A percentile compares a stretch with the other conserved stretches of the same genome.
These are phyloP conservation scores for Telmatherina bonti DNA, from an alignment of 2,797 vertebrate genomes.

Conservation along the genomic window DNA sequence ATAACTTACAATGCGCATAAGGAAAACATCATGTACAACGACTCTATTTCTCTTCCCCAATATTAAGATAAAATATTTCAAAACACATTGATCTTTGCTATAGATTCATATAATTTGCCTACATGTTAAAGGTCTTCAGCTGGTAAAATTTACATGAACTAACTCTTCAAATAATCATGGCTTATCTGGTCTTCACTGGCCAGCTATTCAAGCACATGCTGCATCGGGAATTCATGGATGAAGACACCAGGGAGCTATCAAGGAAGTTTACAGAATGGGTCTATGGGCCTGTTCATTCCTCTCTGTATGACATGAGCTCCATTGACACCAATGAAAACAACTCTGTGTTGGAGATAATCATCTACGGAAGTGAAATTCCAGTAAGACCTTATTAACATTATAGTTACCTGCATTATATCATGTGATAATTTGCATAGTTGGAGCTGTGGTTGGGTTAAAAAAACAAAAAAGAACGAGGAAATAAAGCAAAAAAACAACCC, in stretches of 20 bases:
- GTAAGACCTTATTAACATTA: constrained; percentile 75
- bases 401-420: too few species aligned
- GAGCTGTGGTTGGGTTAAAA: too few species aligned
- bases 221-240: constrained; percentile 87
- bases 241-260: constrained; percentile 86
- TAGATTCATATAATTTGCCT: neutral
- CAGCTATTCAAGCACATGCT: constrained; percentile 92
- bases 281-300: constrained; percentile 91
- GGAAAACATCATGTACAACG: too few species aligned
- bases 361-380: constrained; percentile 87
- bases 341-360: constrained; percentile 90
- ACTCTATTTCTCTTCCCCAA: neutral
- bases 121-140: neutral
- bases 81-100: neutral
- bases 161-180: neutral
- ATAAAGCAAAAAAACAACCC: too few species aligned
- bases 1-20: too few species aligned
- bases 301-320: constrained; percentile 89
- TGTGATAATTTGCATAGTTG: too few species aligned
- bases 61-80: neutral
- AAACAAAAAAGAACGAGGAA: too few species aligned
- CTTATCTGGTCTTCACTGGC: constrained; percentile 5
- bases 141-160: neutral
- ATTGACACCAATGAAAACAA: constrained; percentile 89
- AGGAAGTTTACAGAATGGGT: constrained; percentile 94